Conservation (phyloP, 2,888 invertebrate genomes). For the Drosophila dives region DNA sequence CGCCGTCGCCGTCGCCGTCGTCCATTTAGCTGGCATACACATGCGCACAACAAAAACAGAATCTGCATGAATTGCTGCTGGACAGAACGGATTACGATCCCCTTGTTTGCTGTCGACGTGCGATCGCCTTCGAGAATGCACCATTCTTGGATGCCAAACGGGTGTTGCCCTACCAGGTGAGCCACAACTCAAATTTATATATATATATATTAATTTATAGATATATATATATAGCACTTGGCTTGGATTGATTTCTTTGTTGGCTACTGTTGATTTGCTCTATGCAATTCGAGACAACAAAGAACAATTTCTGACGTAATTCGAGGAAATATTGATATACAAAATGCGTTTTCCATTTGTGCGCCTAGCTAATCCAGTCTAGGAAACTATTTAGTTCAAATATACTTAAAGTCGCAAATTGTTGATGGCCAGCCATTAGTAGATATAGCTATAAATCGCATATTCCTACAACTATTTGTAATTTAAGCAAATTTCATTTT, state of each 20-base stretch:
- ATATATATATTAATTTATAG: not conserved
- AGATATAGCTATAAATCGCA: not conserved
- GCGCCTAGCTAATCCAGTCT: not conserved
- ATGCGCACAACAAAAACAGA: slow-evolving; percentile 93
- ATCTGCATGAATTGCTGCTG: slow-evolving; percentile 90
- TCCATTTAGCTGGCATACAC: slow-evolving; percentile 91
- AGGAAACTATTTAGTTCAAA: slow-evolving; percentile 16
- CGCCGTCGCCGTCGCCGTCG: not conserved
- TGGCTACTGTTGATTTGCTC: not conserved
- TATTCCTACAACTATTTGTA: not conserved
- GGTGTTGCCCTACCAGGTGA: slow-evolving; percentile 92
- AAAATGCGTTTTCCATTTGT: slow-evolving; percentile 5
- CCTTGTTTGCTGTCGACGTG: slow-evolving; percentile 90
- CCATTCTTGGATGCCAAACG: slow-evolving; percentile 93
- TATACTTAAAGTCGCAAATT: slow-evolving; percentile 26
- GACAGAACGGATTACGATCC: slow-evolving; percentile 91
- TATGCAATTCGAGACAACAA: slow-evolving; percentile 42
- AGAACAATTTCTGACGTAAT: slow-evolving; percentile 20
- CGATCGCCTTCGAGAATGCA: slow-evolving; percentile 87
- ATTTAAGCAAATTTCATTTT: not conserved
- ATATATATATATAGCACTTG: too few relatives aligned
- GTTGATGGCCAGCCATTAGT: slow-evolving; percentile 3
- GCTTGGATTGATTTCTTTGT: too few relatives aligned
- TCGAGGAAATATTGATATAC: slow-evolving; percentile 13
- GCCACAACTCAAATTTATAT: slow-evolving; percentile 9